Evolutionary conservation across 2,113 vertebrate genomes (phyloP), one percentile per base, ranked within the genome.

Genomic region (Heteronetta atricapilla): DNA sequence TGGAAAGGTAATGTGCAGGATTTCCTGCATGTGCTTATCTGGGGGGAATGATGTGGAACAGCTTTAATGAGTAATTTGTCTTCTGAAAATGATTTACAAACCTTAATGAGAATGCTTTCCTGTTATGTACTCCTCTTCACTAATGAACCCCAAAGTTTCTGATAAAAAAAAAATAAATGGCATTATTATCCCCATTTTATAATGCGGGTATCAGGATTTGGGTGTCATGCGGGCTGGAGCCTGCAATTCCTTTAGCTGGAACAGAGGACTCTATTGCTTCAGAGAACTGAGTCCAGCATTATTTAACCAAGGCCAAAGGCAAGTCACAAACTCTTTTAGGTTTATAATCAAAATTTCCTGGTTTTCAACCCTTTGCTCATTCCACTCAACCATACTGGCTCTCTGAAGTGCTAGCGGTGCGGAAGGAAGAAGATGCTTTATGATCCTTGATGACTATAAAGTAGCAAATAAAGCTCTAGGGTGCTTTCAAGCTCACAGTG

Each of bases 361-460:
- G 31, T 93, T 96, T 95, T 94, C 64, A 95, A 25, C 40, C 68
- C 82, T 83, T 89, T 83, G 60, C 86, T 95, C 85, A 48, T 94
- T 91, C 60, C 88, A 72, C 42, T 95, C 86, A 83, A 68, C 82
- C 88, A 75, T 63, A 70, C 29, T 82, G 36, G 46, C 82, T 86
- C 76, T 97, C 92, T 94, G 68, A 95, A 96, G 60, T 36, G 80
- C 58, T 48, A 92, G 88, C 3, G n/a, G 73, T 92, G 88, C 62
- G 60, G 96, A 96, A 97, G 93, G 90, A 96, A 91, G 91, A 91
- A 84, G 92, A 97, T 94, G 90, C 90, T 95, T 97, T 96, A 96
- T 96, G 93, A 90, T 93, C 80, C 66, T 94, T 96, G 93, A 90
- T 95, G 96, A 86, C 68, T 95, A 73, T 88, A 91, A 91, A 66